A percentile compares a stretch with the other conserved stretches of the same genome.
These are phyloP conservation scores for Triops longicaudatus DNA, from an alignment of 1,140 invertebrate genomes.

Conservation along the genomic window DNA sequence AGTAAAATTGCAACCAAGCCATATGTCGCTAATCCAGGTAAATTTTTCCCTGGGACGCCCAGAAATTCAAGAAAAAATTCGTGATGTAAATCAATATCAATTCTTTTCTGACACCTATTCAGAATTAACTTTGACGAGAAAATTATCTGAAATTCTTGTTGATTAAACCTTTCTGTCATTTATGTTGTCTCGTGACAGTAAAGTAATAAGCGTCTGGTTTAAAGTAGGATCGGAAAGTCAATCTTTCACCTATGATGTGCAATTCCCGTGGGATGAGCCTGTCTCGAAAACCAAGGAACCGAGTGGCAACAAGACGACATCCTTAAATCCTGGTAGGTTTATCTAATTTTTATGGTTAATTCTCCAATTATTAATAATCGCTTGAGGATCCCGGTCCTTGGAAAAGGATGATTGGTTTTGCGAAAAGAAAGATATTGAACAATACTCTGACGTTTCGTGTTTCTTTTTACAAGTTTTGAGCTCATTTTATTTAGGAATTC, in stretches of 20 bases:
- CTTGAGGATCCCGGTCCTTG: not conserved
- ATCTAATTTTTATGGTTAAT: not conserved
- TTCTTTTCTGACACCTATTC: constrained; percentile 15
- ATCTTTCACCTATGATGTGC: not conserved
- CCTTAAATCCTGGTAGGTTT: not conserved
- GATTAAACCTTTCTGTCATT: not conserved
- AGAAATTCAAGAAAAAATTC: too few species aligned
- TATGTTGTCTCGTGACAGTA: not conserved
- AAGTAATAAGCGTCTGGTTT: not conserved
- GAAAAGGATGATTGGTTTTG: too few species aligned
- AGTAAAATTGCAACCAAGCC: not conserved
- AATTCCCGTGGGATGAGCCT: not conserved
- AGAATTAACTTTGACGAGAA: not conserved
- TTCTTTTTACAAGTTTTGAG: too few species aligned
- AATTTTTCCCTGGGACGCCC: not conserved
- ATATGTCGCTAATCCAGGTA: not conserved
- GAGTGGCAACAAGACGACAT: not conserved
- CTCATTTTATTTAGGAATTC: too few species aligned
- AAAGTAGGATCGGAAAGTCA: not conserved
- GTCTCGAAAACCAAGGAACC: not conserved
- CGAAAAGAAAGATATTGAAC: too few species aligned
- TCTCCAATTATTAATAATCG: not conserved
- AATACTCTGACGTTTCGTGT: too few species aligned
- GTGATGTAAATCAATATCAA: not conserved
- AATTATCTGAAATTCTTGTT: not conserved